phyloP scores from a whole-genome alignment of 2,113 vertebrate genomes.

The Aspidoscelis tigris region DNA sequence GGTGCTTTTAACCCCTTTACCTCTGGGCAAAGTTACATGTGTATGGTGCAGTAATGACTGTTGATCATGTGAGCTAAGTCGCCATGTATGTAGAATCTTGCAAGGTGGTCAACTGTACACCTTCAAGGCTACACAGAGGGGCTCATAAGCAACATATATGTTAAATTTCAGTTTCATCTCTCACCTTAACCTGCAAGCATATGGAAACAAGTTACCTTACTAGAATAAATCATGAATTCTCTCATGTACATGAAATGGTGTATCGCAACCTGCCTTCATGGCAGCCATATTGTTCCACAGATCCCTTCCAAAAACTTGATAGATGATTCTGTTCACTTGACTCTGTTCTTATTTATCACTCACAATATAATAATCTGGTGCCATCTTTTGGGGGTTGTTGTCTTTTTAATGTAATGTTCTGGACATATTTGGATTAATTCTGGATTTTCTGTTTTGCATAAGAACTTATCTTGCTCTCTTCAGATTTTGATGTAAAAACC shows the following conservation, averaged over 20 bases:
- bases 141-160: background rate
- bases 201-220: background rate
- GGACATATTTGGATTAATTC: slow-evolving; percentile 59
- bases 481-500: slow-evolving; percentile 17
- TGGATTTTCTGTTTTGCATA: slow-evolving; percentile 44
- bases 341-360: slow-evolving; percentile 35
- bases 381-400: background rate
- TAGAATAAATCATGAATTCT: slow-evolving; percentile 1
- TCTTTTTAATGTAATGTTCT: slow-evolving; percentile 37
- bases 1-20: background rate
- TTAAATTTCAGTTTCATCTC: background rate
- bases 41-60: background rate
- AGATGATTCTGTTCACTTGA: background rate
- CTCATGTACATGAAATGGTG: too few relatives aligned
- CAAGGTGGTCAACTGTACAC: background rate
- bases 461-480: slow-evolving; percentile 33
- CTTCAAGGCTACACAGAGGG: background rate
- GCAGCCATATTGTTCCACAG: background rate
- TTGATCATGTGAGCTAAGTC: background rate
- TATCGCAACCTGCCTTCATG: background rate
- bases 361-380: slow-evolving; percentile 25
- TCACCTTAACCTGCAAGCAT: background rate
- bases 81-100: background rate
- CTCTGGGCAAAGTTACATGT: background rate
- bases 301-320: slow-evolving; percentile 43